These are phyloP conservation scores for Phrixothrix hirtus DNA, from an alignment of 2,888 invertebrate genomes.

Conservation along the genomic window DNA sequence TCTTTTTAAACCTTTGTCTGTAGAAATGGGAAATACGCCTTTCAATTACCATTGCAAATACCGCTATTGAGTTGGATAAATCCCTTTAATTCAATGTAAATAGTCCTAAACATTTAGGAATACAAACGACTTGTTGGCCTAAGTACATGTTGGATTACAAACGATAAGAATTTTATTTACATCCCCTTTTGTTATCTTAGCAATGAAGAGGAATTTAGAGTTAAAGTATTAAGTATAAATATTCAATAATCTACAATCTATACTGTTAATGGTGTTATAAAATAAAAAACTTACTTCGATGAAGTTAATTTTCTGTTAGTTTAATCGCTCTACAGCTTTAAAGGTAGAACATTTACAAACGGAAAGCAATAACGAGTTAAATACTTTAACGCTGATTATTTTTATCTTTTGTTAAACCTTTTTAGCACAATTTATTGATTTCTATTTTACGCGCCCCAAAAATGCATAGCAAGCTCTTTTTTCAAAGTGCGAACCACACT, in stretches of 20 bases:
- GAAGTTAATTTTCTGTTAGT: too few relatives aligned
- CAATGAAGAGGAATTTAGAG: neutral
- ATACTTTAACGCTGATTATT: too few relatives aligned
- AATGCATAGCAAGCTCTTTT: too few relatives aligned
- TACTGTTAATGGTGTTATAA: too few relatives aligned
- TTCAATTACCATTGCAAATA: slow-evolving; percentile 25
- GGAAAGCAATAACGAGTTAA: too few relatives aligned
- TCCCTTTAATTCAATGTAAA: slow-evolving; percentile 20
- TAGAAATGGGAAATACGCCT: slow-evolving; percentile 15
- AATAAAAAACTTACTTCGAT: too few relatives aligned
- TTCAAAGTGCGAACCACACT: too few relatives aligned
- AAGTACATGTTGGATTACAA: neutral
- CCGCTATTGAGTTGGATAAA: slow-evolving; percentile 13
- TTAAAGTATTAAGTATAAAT: neutral
- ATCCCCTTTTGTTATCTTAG: neutral
- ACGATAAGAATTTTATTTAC: neutral
- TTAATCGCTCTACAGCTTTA: too few relatives aligned
- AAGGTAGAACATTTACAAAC: too few relatives aligned
- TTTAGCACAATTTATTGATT: too few relatives aligned
- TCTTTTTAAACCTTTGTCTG: neutral
- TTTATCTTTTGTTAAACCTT: too few relatives aligned
- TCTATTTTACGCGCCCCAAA: too few relatives aligned
- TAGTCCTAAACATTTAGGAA: neutral
- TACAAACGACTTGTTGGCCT: neutral
- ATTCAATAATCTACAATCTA: neutral